phyloP scores from a whole-genome alignment of 2,113 vertebrate genomes.

The Xiphias gladius region DNA sequence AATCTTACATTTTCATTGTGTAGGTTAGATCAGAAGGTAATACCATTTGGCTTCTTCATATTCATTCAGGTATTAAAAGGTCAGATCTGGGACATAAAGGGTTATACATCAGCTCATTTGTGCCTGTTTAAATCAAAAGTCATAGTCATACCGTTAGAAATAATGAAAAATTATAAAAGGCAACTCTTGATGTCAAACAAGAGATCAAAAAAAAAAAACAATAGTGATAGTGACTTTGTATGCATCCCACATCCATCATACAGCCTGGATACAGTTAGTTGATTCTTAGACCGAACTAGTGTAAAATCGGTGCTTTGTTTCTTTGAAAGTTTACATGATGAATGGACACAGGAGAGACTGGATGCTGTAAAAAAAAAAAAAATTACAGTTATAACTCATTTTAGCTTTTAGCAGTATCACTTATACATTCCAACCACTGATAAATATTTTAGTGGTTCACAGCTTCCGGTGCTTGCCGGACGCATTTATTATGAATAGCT shows the following conservation, averaged over 20 bases:
- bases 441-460: constrained; percentile 15
- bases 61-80: not conserved
- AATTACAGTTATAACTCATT: not conserved
- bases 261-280: not conserved
- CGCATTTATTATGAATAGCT: constrained; percentile 5
- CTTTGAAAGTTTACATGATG: constrained; percentile 7
- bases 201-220: not conserved
- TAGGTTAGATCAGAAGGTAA: not conserved
- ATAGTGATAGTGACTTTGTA: not conserved
- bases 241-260: not conserved
- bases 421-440: constrained; percentile 1
- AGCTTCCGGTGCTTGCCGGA: constrained; percentile 12
- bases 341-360: not conserved
- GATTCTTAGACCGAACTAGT: not conserved
- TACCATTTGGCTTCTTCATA: not conserved
- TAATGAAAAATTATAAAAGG: not conserved
- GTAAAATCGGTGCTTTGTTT: not conserved
- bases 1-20: not conserved
- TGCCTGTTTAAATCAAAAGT: not conserved
- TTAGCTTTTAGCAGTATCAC: constrained; percentile 16
- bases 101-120: constrained; percentile 13
- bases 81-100: constrained; percentile 1
- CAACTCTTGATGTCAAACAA: constrained; percentile 11
- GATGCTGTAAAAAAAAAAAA: not conserved
- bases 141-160: not conserved